phyloP scores from a whole-genome alignment of 1,140 invertebrate genomes.

The Teleogryllus occipitalis region DNA sequence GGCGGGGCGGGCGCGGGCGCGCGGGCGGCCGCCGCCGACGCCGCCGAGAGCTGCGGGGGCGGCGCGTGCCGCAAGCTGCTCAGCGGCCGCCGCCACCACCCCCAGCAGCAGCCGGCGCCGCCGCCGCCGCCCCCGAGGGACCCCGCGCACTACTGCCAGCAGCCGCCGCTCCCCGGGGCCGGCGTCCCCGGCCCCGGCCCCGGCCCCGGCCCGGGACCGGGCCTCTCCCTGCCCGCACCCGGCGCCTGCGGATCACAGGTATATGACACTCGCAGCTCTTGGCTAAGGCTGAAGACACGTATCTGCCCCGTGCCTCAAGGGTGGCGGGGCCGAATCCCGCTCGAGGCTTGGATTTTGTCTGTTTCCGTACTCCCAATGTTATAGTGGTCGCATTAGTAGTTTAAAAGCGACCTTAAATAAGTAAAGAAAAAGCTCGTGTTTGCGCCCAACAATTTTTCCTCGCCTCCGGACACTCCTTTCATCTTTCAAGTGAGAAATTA shows the following conservation, averaged over 20 bases:
- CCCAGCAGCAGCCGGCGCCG: not conserved
- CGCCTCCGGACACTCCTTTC: too few species aligned
- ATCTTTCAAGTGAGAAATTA: too few species aligned
- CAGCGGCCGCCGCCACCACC: not conserved
- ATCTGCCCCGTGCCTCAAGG: too few species aligned
- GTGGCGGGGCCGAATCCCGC: too few species aligned
- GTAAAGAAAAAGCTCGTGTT: too few species aligned
- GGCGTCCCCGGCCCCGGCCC: not conserved
- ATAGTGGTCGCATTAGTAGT: too few species aligned
- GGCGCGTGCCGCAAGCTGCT: conserved; percentile 20
- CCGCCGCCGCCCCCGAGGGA: not conserved
- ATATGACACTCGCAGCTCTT: too few species aligned
- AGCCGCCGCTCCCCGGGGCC: not conserved
- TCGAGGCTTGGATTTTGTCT: too few species aligned
- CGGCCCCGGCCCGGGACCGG: not conserved
- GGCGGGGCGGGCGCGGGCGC: conserved; percentile 12
- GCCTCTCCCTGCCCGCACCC: not conserved
- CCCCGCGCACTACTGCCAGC: not conserved
- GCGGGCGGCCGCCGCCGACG: not conserved
- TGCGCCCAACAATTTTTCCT: too few species aligned
- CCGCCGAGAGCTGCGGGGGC: conserved; percentile 19
- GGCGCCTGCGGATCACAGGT: not conserved
- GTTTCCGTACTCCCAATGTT: too few species aligned
- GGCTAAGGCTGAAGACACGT: too few species aligned
- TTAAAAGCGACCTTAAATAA: too few species aligned